A percentile compares a stretch with the other conserved stretches of the same genome.
phyloP scores from a whole-genome alignment of 2,797 vertebrate genomes.

The Syngnathus acus region DNA sequence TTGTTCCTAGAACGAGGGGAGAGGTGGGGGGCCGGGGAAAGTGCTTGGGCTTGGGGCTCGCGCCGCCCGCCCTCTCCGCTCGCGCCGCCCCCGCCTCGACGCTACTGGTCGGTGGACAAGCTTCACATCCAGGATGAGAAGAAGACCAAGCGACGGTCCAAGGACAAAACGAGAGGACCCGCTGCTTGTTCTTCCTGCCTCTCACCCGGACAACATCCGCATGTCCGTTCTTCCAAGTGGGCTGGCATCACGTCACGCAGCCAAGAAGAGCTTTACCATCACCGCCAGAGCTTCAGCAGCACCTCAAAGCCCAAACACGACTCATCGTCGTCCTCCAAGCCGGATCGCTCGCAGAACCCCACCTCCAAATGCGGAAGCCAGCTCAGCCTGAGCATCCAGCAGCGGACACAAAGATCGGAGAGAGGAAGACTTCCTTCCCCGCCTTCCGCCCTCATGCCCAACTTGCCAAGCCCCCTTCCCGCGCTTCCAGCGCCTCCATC shows the following conservation, averaged over 20 bases:
- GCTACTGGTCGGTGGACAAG: conserved; percentile 91
- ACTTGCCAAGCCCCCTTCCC: conserved; percentile 56
- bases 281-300: conserved; percentile 68
- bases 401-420: conserved; percentile 61
- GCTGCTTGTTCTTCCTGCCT: conserved; percentile 62
- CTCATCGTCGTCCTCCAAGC: conserved; percentile 63
- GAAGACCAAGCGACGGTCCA: conserved; percentile 65
- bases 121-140: conserved; percentile 76
- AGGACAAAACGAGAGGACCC: conserved; percentile 62
- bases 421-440: conserved; percentile 59
- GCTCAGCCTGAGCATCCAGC: conserved; percentile 68
- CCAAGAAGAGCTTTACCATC: conserved; percentile 71
- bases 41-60: conserved; percentile 67
- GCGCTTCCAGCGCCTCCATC: conserved; percentile 69
- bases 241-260: conserved; percentile 59
- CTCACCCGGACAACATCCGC: conserved; percentile 61
- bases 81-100: conserved; percentile 71
- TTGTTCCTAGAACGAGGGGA: conserved; percentile 64
- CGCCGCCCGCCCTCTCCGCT: conserved; percentile 67
- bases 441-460: conserved; percentile 53
- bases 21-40: conserved; percentile 58
- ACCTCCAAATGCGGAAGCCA: conserved; percentile 69
- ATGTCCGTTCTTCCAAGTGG: conserved; percentile 62
- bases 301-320: conserved; percentile 64
- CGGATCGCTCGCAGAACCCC: conserved; percentile 62